Percentiles rank a stretch among this genome's conserved stretches.
phyloP scores from a whole-genome alignment of 2,113 vertebrate species.

The Alouatta palliata region DNA sequence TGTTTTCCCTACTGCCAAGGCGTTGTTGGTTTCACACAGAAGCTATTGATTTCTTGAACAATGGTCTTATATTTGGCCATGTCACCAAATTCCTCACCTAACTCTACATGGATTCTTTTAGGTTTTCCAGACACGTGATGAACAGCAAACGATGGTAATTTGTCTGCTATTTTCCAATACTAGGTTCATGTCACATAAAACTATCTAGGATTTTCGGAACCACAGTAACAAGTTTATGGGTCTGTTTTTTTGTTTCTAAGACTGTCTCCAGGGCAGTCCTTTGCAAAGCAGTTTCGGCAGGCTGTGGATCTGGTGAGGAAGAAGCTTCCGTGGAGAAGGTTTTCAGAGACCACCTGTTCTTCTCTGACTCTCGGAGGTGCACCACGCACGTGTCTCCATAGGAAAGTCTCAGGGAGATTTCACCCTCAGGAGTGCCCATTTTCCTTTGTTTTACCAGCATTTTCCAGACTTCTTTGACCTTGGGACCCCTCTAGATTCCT shows the following conservation, averaged over 20 bases:
- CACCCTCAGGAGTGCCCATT: not conserved
- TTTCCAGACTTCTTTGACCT: not conserved
- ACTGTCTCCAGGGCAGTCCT: not conserved
- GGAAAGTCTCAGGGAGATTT: not conserved
- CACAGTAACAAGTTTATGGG: not conserved
- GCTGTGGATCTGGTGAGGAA: not conserved
- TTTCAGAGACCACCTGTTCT: not conserved
- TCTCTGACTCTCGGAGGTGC: not conserved
- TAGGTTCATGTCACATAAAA: not conserved
- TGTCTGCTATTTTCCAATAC: not conserved
- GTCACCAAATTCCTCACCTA: not conserved
- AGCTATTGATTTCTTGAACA: not conserved
- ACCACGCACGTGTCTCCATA: rapidly evolving
- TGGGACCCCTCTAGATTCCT: not conserved
- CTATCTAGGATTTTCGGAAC: not conserved
- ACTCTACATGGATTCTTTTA: not conserved
- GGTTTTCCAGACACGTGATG: not conserved
- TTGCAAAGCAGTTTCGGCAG: not conserved
- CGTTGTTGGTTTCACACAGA: not conserved
- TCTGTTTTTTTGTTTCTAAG: not conserved
- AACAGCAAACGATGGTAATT: not conserved
- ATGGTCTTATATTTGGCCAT: not conserved
- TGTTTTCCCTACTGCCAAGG: not conserved
- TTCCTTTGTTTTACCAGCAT: not conserved
- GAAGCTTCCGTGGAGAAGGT: not conserved